Conservation (phyloP, 2,113 vertebrate genomes). For the Datnioides undecimradiatus region DNA sequence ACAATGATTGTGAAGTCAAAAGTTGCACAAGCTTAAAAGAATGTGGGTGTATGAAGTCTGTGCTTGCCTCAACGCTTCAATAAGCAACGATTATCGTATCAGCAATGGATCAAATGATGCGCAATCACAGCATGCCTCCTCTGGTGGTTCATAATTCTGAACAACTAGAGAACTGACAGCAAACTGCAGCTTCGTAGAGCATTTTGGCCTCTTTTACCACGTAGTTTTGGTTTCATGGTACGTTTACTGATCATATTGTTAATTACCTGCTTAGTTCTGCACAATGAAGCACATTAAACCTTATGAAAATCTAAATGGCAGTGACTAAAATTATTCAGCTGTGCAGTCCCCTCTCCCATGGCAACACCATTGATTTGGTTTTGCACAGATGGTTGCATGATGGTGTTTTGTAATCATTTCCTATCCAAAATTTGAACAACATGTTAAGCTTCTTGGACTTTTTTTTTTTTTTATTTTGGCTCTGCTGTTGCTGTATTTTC, state of each 20-base stretch:
- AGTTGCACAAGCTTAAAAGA: background rate
- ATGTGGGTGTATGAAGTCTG: too few relatives aligned
- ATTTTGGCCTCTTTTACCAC: too few relatives aligned
- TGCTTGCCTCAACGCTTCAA: too few relatives aligned
- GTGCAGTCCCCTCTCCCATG: background rate
- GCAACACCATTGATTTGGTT: background rate
- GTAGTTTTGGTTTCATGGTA: background rate
- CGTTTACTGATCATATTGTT: too few relatives aligned
- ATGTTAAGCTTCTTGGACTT: constrained; percentile 16
- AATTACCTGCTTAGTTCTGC: background rate
- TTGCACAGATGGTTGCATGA: background rate
- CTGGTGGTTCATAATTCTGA: too few relatives aligned
- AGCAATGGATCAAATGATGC: too few relatives aligned
- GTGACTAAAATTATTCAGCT: background rate
- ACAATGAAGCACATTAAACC: background rate
- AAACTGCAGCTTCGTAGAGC: background rate
- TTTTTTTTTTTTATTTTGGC: background rate
- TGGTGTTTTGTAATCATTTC: background rate
- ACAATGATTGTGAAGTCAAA: background rate
- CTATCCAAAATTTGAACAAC: background rate
- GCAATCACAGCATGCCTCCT: too few relatives aligned
- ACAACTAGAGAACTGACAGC: background rate
- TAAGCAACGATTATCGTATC: too few relatives aligned
- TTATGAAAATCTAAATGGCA: too few relatives aligned
- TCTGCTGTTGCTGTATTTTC: background rate